Base-by-base conservation (phyloP, 2,888 invertebrate genomes). In the Stenichneumon culpator region DNA sequence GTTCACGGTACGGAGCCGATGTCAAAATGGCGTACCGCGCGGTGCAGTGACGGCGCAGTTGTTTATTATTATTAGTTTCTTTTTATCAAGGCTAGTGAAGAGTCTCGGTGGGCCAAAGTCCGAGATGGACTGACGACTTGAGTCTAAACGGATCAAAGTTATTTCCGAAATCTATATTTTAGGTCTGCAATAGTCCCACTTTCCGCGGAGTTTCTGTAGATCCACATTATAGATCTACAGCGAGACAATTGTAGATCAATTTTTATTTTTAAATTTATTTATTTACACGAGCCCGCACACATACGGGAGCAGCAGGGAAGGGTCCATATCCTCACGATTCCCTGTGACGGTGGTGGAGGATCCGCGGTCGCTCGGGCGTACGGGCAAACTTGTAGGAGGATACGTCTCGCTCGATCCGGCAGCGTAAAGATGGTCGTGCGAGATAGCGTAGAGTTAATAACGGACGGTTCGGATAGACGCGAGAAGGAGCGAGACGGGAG, bases 371-470 rank as follows among this genome's bases (percentile, higher is more conserved):
- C 67, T 75, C 74, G 25, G 28, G 25, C 54, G 63, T 36, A 25
- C 70, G 67, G 65, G 52, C 16, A 52, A 69, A 47, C 19, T 70
- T 63, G 80, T 57, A 73, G 67, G 74, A 72, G 82, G 77, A 82
- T 87, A 90, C 90, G 90, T 89, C 89, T 90, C 88, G 88, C 90
- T 90, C 90, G 91, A 91, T 92, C 89, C 91, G 89, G 90, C 92
- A 90, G 91, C 91, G 91, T 92, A 91, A 92, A 93, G 92, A 93
- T 92, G 91, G 90, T 92, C 90, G 90, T 89, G 89, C 89, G 86
- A 92, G 93, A 93, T 92, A 93, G 90, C 88, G 89, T 87, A 89
- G 89, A 92, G 92, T 93, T 93, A 93, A 93, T 92, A 92, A 92
- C 91, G 92, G 91, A 89, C 90, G 89, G 88, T 85, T 47, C 87